Conservation (phyloP, 23 tunicate genomes). For the Corella eumyota region DNA sequence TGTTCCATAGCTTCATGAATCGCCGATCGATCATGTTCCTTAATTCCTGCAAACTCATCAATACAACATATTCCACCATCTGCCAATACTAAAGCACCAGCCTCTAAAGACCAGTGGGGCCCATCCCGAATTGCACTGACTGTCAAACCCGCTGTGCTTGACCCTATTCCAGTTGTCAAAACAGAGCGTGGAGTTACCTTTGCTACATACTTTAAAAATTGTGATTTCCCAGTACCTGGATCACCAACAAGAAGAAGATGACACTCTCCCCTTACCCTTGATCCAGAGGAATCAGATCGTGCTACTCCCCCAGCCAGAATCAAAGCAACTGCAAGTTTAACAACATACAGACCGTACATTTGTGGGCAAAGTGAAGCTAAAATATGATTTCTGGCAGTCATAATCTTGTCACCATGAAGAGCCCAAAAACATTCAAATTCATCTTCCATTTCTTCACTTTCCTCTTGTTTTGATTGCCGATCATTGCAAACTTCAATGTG, state of each 20-base stretch:
- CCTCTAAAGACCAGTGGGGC: constrained; percentile 84
- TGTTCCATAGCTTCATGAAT: constrained; percentile 99
- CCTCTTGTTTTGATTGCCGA: constrained; percentile 9
- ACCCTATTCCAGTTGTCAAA: constrained; percentile 93
- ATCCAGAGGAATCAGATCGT: constrained; percentile 70
- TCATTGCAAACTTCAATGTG: constrained; percentile 82
- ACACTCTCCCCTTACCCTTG: constrained; percentile 79
- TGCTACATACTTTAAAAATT: constrained; percentile 86
- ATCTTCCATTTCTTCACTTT: constrained; percentile 25
- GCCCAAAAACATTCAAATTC: constrained; percentile 96
- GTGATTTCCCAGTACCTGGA: constrained; percentile 95
- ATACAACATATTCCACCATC: constrained; percentile 96
- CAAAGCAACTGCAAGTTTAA: constrained; percentile 83
- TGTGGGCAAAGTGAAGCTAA: constrained; percentile 85
- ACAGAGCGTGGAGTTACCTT: constrained; percentile 79
- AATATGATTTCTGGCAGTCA: constrained; percentile 69
- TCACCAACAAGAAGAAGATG: constrained; percentile 91
- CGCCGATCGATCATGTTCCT: constrained; percentile 80
- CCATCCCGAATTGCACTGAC: constrained; percentile 92
- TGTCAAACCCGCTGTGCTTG: constrained; percentile 85
- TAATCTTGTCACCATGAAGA: constrained; percentile 27
- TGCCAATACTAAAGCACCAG: constrained; percentile 87
- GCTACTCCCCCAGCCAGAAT: constrained; percentile 90
- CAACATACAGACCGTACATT: constrained; percentile 87
- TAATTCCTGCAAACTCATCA: constrained; percentile 85